These are phyloP conservation scores for Phania funesta DNA, from an alignment of 2,888 invertebrate species.

Conservation along the genomic window DNA sequence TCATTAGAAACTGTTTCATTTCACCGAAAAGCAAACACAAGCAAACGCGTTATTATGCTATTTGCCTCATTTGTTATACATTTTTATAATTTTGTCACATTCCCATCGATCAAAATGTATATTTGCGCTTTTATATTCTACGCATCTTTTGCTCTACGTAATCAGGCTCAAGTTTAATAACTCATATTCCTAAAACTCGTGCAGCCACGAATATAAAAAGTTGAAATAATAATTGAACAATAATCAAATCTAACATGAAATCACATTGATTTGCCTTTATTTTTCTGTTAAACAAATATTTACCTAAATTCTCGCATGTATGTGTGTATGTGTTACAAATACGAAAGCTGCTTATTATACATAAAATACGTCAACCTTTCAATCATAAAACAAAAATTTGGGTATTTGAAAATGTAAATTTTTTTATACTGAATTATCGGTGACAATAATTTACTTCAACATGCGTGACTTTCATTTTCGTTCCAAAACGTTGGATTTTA, in stretches of 20 bases:
- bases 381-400: conserved; percentile 27
- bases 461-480: not conserved
- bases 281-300: conserved; percentile 24
- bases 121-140: no score
- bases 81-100: not conserved
- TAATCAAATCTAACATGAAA: conserved; percentile 28
- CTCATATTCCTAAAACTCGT: not conserved
- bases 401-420: conserved; percentile 10
- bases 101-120: not conserved
- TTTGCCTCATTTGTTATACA: not conserved
- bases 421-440: not conserved
- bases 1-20: no score
- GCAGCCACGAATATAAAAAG: not conserved
- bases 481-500: not conserved
- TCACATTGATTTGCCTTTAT: conserved; percentile 25
- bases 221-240: conserved; percentile 32
- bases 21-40: not conserved
- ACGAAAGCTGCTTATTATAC: not conserved
- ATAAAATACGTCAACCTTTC: conserved; percentile 20
- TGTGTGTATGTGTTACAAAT: not conserved
- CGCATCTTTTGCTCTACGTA: no score
- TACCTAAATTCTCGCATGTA: not conserved
- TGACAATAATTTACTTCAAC: not conserved
- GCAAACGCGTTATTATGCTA: not conserved
- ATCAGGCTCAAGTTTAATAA: no score